Evolutionary conservation across 2,797 vertebrate species (phyloP), one percentile per base, ranked within the genome.

Genomic region (Pantherophis alleghaniensis): DNA sequence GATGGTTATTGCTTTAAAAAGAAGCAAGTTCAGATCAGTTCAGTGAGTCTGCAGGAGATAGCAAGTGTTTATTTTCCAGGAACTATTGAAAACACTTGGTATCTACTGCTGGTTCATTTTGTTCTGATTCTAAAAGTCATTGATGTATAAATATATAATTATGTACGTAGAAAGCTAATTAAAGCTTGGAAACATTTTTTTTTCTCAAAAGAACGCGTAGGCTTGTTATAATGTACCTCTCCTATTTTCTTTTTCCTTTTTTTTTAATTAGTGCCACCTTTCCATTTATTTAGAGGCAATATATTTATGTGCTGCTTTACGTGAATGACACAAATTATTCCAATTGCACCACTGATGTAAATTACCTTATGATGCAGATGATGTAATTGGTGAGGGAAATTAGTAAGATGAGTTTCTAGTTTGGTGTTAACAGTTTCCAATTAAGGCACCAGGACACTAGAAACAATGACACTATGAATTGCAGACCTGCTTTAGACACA

Each of bases 1-100:
- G 97, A 98, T 97, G 97, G 96, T 97, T 97, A 96, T 97, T 96
- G 96, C 60, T 79, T 96, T 95, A 97, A 96, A 95, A 96, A 95
- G 94, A 97, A 96, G 88, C 7, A 92, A 92, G 93, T 94, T 96
- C 95, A 37, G 95, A 96, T 96, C 94, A 95, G 91, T 96, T 97
- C 95, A 92, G 63, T 92, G 95, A 94, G 94, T 94, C 94, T 96
- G 96, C 92, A 95, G 96, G 93, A 97, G 96, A 95, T 66, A 94
- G 89, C 66, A 66, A 4, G 69, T 95, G 96, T 96, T 87, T 88
- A 92, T 56, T 94, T 95, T 96, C 94, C 94, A 86, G 92, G 86
- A 12, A 92, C 60, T 87, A 13, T 24, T 93, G 93, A 94, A 94
- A 90, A 96, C 87, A 59, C 83, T 57, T 53, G 93, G 20, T 95